Evolutionary conservation across 35 echinoderm and acorn worm species (phyloP).

Genomic region (Patiria miniata): DNA sequence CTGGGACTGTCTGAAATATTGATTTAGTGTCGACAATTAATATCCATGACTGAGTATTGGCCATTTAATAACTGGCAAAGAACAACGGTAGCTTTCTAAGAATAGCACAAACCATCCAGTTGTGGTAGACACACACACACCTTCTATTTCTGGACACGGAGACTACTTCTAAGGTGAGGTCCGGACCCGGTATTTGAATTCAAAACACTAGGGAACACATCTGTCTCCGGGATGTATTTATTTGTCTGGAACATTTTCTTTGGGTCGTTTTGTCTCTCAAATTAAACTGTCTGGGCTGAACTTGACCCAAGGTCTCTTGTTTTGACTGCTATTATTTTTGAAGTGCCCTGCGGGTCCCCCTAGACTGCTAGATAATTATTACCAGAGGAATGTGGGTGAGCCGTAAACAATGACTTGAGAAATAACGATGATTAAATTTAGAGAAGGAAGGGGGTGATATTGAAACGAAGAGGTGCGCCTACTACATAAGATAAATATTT

Average conservation of each 20-base stretch:
- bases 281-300: not conserved
- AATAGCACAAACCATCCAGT: too few species aligned
- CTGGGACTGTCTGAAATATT: too few species aligned
- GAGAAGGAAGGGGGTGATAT: not conserved
- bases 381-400: not conserved
- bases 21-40: too few species aligned
- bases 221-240: conserved; percentile 25
- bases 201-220: not conserved
- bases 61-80: too few species aligned
- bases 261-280: not conserved
- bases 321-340: conserved; percentile 4
- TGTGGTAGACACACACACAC: too few species aligned
- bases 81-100: too few species aligned
- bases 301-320: not conserved
- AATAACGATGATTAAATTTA: not conserved
- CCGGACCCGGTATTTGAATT: conserved; percentile 6
- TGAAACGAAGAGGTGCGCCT: not conserved
- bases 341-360: not conserved
- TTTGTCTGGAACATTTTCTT: conserved; percentile 16
- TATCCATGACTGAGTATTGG: too few species aligned
- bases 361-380: not conserved
- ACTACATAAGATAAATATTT: conserved; percentile 23
- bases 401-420: not conserved
- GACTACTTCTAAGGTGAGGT: too few species aligned
- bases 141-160: too few species aligned